Conservation (phyloP, 64 coral and sea anemone species). For the Montipora capricornis region DNA sequence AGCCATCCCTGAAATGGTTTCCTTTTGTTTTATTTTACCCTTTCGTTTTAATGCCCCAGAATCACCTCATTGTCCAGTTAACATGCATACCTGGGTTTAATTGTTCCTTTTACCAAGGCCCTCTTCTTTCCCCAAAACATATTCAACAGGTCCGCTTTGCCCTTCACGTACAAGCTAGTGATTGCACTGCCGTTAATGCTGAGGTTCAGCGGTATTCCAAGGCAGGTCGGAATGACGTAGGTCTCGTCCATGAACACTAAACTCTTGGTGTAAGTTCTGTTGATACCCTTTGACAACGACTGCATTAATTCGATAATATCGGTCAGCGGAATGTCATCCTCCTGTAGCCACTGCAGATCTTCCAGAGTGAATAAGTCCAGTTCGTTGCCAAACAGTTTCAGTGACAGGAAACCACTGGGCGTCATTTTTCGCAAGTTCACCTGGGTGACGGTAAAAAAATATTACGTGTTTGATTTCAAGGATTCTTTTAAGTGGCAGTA, state of each 20-base stretch:
- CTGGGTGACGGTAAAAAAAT: conserved; percentile 9
- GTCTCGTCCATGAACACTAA: conserved; percentile 65
- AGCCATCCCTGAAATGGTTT: background rate
- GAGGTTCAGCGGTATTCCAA: conserved; percentile 81
- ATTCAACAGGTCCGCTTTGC: conserved; percentile 71
- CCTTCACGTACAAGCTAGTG: conserved; percentile 68
- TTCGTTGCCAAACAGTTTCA: conserved; percentile 76
- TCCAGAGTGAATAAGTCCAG: conserved; percentile 65
- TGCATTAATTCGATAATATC: conserved; percentile 50
- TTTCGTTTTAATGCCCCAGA: background rate
- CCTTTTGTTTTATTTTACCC: background rate
- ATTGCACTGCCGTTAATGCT: conserved; percentile 74
- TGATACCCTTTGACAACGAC: conserved; percentile 45
- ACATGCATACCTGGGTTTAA: conserved; percentile 59
- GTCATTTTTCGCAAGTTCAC: conserved; percentile 70
- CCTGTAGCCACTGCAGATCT: conserved; percentile 69
- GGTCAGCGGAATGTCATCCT: conserved; percentile 74
- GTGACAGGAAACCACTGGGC: conserved; percentile 63
- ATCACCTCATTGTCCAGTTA: background rate
- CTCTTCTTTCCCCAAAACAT: conserved; percentile 50
- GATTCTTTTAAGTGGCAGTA: too few species aligned
- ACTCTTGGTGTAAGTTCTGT: conserved; percentile 79
- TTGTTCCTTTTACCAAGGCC: conserved; percentile 58
- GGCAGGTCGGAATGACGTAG: conserved; percentile 62
- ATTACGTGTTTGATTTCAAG: too few species aligned